A percentile compares a stretch with the other conserved stretches of the same genome.
These are phyloP conservation scores for Squalus acanthias DNA, from an alignment of 2,797 vertebrate species.

Conservation along the genomic window DNA sequence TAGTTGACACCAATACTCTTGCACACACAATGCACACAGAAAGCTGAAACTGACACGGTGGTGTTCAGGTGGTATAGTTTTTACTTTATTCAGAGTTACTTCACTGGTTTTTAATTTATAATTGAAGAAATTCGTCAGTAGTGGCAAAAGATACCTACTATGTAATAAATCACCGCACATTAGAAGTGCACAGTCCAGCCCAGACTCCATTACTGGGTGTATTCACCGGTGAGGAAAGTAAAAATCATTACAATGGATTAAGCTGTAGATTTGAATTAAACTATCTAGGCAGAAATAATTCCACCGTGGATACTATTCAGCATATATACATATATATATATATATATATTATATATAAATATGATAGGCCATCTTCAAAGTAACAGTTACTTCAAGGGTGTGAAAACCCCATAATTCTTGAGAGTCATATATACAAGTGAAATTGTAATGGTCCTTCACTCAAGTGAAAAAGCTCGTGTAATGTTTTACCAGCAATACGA, in stretches of 20 bases:
- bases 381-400: no score
- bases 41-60: not conserved
- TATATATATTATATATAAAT: no score
- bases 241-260: not conserved
- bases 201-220: not conserved
- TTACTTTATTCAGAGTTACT: not conserved
- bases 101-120: constrained; percentile 4
- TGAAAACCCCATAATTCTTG: not conserved
- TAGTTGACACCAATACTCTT: not conserved
- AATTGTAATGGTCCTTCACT: not conserved
- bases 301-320: not conserved
- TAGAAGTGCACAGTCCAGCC: not conserved
- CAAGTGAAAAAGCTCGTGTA: not conserved
- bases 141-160: not conserved
- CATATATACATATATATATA: not conserved
- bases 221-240: not conserved
- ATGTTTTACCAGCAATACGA: not conserved
- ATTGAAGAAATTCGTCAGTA: not conserved
- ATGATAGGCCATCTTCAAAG: not conserved
- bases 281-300: not conserved
- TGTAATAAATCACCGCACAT: not conserved
- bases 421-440: not conserved
- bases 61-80: not conserved
- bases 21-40: not conserved
- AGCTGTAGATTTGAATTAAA: constrained; percentile 15